These are phyloP conservation scores for Temnothorax nylanderi DNA, from an alignment of 1,140 invertebrate species.

Conservation along the genomic window DNA sequence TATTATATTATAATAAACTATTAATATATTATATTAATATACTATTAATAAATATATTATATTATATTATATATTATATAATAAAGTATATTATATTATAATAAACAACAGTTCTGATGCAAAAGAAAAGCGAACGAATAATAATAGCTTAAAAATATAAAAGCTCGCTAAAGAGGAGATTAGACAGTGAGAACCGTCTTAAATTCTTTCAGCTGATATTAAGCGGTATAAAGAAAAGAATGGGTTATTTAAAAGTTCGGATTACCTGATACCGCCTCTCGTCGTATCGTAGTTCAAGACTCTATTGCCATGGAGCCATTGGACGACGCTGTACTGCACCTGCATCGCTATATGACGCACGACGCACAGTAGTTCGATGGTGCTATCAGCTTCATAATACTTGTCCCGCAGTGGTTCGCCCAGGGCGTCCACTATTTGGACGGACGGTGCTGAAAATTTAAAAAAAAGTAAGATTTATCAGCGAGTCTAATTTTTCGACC, in stretches of 20 bases:
- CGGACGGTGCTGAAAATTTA: slow-evolving; percentile 88
- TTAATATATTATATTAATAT: too few species aligned
- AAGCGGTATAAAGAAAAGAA: background rate
- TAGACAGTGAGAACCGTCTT: background rate
- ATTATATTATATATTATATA: background rate
- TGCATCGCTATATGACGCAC: slow-evolving; percentile 90
- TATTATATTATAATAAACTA: background rate
- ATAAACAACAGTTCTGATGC: background rate
- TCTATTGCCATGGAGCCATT: slow-evolving; percentile 90
- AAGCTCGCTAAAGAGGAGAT: background rate
- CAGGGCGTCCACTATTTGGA: slow-evolving; percentile 91
- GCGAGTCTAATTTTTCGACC: background rate
- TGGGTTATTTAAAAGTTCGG: slow-evolving; percentile 44
- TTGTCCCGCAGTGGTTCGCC: slow-evolving; percentile 90
- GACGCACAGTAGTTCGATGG: slow-evolving; percentile 90
- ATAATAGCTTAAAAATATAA: slow-evolving; percentile 4
- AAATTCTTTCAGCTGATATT: background rate
- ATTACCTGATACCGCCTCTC: slow-evolving; percentile 91
- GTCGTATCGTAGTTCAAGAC: slow-evolving; percentile 91
- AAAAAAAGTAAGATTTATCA: background rate
- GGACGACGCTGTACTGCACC: slow-evolving; percentile 88
- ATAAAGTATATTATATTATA: background rate
- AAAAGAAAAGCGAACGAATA: background rate
- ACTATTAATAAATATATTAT: background rate
- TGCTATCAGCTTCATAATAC: slow-evolving; percentile 92